Evolutionary conservation across 2,888 invertebrate genomes (phyloP).

Genomic region (Apoderus coryli): DNA sequence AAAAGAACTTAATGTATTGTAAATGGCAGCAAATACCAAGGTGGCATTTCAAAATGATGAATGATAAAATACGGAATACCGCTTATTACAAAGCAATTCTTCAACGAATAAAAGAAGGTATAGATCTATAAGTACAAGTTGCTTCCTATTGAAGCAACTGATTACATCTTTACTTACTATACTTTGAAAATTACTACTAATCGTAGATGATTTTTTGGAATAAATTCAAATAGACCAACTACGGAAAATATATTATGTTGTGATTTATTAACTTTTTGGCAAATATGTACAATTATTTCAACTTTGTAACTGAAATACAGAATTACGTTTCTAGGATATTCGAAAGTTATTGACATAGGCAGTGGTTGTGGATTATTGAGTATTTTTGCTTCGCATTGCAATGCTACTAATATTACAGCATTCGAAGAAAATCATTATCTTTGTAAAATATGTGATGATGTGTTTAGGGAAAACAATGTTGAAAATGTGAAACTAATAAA

Average conservation of each 20-base stretch:
- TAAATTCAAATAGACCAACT: no score
- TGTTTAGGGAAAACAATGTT: constrained; percentile 36
- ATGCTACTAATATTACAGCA: constrained; percentile 42
- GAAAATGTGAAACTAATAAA: constrained; percentile 37
- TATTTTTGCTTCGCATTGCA: constrained; percentile 40
- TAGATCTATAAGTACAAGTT: not conserved
- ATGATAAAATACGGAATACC: constrained; percentile 53
- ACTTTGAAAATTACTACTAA: no score
- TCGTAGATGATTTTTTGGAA: no score
- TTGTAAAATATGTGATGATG: constrained; percentile 43
- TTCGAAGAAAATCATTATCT: constrained; percentile 54
- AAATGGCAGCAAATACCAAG: constrained; percentile 54
- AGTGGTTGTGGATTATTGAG: constrained; percentile 64
- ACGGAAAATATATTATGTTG: no score
- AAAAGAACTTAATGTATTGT: constrained; percentile 52
- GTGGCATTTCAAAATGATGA: constrained; percentile 77
- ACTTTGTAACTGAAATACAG: no score
- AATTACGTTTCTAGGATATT: constrained; percentile 31
- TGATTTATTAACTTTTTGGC: no score
- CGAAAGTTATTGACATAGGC: constrained; percentile 57
- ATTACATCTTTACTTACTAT: no score
- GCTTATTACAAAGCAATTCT: constrained; percentile 49
- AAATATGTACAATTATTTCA: no score
- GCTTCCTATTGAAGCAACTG: not conserved
- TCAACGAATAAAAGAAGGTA: constrained; percentile 18